Evolutionary conservation across 2,797 vertebrate genomes (phyloP).

Genomic region (Tamandua tetradactyla): DNA sequence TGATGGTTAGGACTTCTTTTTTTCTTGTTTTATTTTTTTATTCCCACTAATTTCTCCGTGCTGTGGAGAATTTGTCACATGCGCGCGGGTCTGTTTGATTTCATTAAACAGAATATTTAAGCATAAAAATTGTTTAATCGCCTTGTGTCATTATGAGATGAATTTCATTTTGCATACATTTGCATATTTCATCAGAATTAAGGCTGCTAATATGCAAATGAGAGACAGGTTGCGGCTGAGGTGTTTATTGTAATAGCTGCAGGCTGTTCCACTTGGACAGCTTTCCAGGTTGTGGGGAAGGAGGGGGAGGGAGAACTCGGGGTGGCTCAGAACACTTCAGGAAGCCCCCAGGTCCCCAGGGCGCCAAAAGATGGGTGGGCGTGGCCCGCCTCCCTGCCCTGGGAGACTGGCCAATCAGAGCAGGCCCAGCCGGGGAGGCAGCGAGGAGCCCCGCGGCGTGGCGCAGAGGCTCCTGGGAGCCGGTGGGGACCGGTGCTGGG

Average conservation of each 20-base stretch:
- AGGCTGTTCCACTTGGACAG: constrained; percentile 92
- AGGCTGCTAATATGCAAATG: constrained; percentile 95
- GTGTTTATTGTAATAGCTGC: constrained; percentile 97
- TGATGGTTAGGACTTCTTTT: constrained; percentile 36
- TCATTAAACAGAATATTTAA: constrained; percentile 99
- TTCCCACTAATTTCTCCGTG: constrained; percentile 92
- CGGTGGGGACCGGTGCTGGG: not conserved
- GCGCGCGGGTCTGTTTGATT: constrained; percentile 96
- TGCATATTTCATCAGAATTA: constrained; percentile 97
- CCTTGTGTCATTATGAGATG: constrained; percentile 99
- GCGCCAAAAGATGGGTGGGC: not conserved
- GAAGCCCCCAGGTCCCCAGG: constrained; percentile 1
- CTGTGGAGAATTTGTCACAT: constrained; percentile 94
- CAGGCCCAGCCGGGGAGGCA: rapidly evolving
- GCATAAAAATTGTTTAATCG: constrained; percentile 99
- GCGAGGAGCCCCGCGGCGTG: not conserved
- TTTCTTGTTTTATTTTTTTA: constrained; percentile 82
- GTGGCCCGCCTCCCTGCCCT: not conserved
- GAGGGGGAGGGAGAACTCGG: constrained; percentile 60
- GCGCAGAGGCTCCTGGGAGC: constrained; percentile 48
- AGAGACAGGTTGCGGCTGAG: constrained; percentile 93
- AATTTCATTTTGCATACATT: constrained; percentile 99
- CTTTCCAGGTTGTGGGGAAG: constrained; percentile 86
- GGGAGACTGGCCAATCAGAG: not conserved
- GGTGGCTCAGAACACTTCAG: constrained; percentile 50